Evolutionary conservation across 2,797 vertebrate genomes (phyloP), one percentile per base, ranked within the genome.

Genomic region (Phalloptychus januarius): DNA sequence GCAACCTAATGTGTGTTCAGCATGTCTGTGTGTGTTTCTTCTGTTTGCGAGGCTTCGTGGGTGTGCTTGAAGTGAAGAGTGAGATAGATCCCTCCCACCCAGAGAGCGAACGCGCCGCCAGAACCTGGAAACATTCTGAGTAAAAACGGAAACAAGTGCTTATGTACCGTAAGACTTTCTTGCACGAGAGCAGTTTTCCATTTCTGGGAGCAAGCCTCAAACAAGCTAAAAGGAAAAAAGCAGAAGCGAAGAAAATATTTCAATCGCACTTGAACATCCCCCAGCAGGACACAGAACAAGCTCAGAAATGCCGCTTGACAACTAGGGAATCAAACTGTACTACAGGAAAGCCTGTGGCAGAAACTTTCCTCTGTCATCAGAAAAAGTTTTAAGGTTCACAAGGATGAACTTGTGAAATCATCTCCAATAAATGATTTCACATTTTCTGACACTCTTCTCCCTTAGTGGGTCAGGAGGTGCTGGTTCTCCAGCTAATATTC

Each of bases 61-160:
- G 20, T 33, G 58, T 18, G 31, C 7, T 12, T 67, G 31, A 67
- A 67, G 44, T 8, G 11, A 42, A 70, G 25, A 70, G 13, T 16
- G 25, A 13, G 40, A 70, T 16, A 28, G 67, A 45, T 79, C 33
- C 65, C 18, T 15, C n/a, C 7, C 79, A 61, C 87, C 85, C 12
- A 38, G 73, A 58, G 78, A 84, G 85, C 10, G 0, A 79, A 81
- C 86, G 91, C 86, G 89, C 85, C 86, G 82, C 70, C 2, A 15
- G 38, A 50, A 81, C 74, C n/a, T n/a, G n/a, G n/a, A n/a, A n/a
- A n/a, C n/a, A n/a, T 80, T 87, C 88, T 75, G 78, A 75, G 72
- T 18, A 77, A 33, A 69, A 88, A 86, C 71, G 84, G 83, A 88
- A 85, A 87, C 86, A 79, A 81, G 78, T 74, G 86, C 85, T 80